Percentiles rank a stretch among this genome's conserved stretches.
These are phyloP conservation scores for Pungitius pungitius DNA, from an alignment of 2,113 vertebrate species.

Conservation along the genomic window DNA sequence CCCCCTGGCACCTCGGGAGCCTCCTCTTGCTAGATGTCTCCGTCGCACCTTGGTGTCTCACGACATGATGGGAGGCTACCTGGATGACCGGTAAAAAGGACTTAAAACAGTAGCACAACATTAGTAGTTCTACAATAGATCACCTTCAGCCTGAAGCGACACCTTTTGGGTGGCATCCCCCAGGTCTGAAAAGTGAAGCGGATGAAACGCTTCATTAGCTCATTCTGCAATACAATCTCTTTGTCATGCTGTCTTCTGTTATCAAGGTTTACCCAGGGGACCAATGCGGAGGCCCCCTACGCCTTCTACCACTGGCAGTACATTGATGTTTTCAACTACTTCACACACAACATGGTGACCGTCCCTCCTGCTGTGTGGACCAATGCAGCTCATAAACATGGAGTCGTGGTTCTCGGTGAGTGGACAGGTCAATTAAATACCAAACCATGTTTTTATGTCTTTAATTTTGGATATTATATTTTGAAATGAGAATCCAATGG, in stretches of 20 bases:
- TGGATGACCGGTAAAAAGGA: slow-evolving; percentile 87
- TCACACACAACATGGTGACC: slow-evolving; percentile 89
- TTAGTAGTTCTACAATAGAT: too few relatives aligned
- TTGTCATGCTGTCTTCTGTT: not conserved
- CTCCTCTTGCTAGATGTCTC: slow-evolving; percentile 71
- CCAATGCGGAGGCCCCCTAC: slow-evolving; percentile 77
- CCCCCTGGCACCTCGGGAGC: slow-evolving; percentile 80
- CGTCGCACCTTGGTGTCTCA: slow-evolving; percentile 91
- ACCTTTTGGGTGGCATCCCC: not conserved
- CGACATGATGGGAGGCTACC: slow-evolving; percentile 95
- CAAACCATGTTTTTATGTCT: not conserved
- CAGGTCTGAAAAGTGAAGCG: not conserved
- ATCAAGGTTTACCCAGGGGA: slow-evolving; percentile 92
- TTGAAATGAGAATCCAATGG: not conserved
- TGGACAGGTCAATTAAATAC: not conserved
- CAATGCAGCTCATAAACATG: slow-evolving; percentile 89
- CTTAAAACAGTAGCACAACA: too few relatives aligned
- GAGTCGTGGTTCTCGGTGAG: slow-evolving; percentile 89
- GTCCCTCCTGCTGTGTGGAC: slow-evolving; percentile 93
- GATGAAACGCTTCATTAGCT: not conserved
- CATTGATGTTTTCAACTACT: slow-evolving; percentile 96
- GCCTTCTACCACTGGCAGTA: slow-evolving; percentile 96
- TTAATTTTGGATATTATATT: too few relatives aligned
- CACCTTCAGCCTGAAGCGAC: not conserved
- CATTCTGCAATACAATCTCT: not conserved